A percentile compares a stretch with the other conserved stretches of the same genome.
These are phyloP conservation scores for Pavo muticus DNA, from an alignment of 2,113 vertebrate genomes.

Conservation along the genomic window DNA sequence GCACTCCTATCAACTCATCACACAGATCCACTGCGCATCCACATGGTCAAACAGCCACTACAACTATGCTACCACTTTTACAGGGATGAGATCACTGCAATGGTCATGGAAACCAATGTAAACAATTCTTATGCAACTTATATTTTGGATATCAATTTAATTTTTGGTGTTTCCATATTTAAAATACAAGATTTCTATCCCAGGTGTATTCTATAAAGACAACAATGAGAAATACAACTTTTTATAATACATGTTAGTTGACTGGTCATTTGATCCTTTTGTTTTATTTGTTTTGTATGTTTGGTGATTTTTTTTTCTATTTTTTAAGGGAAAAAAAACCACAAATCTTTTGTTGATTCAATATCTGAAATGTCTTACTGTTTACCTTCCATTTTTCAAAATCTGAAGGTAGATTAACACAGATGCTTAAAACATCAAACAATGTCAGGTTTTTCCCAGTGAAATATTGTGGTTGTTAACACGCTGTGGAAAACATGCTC, in stretches of 20 bases:
- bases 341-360: constrained; percentile 9
- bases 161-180: background rate
- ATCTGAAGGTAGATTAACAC: constrained; percentile 40
- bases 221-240: background rate
- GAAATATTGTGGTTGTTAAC: background rate
- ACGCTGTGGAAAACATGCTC: background rate
- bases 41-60: background rate
- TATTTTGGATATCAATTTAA: background rate
- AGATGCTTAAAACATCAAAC: constrained; percentile 52
- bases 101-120: background rate
- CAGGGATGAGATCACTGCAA: background rate
- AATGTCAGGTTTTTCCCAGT: background rate
- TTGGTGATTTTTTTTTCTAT: background rate
- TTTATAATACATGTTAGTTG: background rate
- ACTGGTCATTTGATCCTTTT: background rate
- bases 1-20: background rate
- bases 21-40: background rate
- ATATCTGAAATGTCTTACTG: background rate
- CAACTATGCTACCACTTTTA: background rate
- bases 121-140: background rate
- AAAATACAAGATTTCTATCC: background rate
- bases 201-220: background rate
- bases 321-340: background rate
- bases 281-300: background rate
- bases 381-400: constrained; percentile 42